phyloP scores from a whole-genome alignment of 2,797 vertebrate species.

The Danio jaintianensis region DNA sequence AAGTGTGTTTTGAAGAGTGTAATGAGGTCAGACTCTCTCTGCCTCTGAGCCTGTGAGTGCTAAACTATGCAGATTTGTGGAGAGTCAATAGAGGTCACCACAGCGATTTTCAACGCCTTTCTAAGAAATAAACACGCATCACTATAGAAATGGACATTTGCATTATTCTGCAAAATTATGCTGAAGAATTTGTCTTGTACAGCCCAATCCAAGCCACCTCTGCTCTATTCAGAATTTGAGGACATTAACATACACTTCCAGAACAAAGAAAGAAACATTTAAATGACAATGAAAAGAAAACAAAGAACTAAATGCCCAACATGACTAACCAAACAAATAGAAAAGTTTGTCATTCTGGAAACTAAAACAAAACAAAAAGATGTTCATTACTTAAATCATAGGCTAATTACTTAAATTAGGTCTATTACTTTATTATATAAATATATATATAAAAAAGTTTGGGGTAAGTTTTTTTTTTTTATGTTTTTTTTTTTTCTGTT shows the following conservation, averaged over 20 bases:
- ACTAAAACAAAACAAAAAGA: background rate
- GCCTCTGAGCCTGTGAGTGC: slow-evolving; percentile 70
- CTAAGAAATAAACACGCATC: slow-evolving; percentile 78
- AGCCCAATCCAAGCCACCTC: background rate
- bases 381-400: no score
- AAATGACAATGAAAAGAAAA: background rate
- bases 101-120: slow-evolving; percentile 80
- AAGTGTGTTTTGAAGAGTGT: slow-evolving; percentile 14
- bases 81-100: slow-evolving; percentile 84
- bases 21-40: background rate
- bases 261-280: background rate
- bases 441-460: no score
- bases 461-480: no score
- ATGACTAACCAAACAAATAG: background rate
- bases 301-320: background rate
- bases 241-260: background rate
- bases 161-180: slow-evolving; percentile 80
- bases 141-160: slow-evolving; percentile 81
- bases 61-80: slow-evolving; percentile 85
- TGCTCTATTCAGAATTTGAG: background rate
- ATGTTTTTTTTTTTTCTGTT: no score
- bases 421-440: no score
- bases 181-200: slow-evolving; percentile 78
- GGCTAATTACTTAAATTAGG: no score
- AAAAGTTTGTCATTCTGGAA: background rate